A percentile compares a stretch with the other conserved stretches of the same genome.
These are phyloP conservation scores for Gonioctena quinquepunctata DNA, from an alignment of 1,140 invertebrate genomes.

Conservation along the genomic window DNA sequence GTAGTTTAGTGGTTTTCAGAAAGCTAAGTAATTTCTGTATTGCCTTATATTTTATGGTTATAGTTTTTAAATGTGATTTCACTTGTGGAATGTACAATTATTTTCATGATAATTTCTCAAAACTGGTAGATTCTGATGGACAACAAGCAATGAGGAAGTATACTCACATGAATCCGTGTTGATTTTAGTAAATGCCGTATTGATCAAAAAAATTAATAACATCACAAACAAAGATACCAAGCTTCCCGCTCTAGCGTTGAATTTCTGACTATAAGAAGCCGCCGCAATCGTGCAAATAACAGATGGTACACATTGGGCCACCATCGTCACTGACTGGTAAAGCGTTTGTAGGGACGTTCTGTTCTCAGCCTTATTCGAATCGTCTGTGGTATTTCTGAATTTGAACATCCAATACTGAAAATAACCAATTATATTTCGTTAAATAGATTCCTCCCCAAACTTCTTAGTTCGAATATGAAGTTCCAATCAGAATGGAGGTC, in stretches of 20 bases:
- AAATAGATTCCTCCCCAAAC: too few relatives aligned
- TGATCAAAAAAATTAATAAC: background rate
- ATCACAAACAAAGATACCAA: too few relatives aligned
- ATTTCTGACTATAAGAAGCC: background rate
- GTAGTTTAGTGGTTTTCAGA: too few relatives aligned
- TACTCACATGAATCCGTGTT: constrained; percentile 1
- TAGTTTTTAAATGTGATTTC: too few relatives aligned
- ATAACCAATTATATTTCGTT: too few relatives aligned
- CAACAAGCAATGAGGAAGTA: too few relatives aligned
- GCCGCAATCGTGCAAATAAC: background rate
- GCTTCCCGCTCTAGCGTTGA: too few relatives aligned
- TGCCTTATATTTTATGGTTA: too few relatives aligned
- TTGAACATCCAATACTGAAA: constrained; percentile 11
- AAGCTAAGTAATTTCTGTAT: too few relatives aligned
- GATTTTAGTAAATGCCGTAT: background rate
- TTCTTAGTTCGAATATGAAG: too few relatives aligned
- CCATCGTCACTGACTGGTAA: background rate
- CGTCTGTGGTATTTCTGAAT: background rate
- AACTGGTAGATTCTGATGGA: background rate
- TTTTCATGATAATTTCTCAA: background rate
- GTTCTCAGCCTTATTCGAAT: accelerated
- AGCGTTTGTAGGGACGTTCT: background rate
- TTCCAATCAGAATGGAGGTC: too few relatives aligned
- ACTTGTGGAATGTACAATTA: too few relatives aligned
- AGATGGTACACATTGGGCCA: background rate